These are phyloP conservation scores for Melanotaenia maccullochi DNA, from an alignment of 2,797 vertebrate genomes.

Conservation along the genomic window DNA sequence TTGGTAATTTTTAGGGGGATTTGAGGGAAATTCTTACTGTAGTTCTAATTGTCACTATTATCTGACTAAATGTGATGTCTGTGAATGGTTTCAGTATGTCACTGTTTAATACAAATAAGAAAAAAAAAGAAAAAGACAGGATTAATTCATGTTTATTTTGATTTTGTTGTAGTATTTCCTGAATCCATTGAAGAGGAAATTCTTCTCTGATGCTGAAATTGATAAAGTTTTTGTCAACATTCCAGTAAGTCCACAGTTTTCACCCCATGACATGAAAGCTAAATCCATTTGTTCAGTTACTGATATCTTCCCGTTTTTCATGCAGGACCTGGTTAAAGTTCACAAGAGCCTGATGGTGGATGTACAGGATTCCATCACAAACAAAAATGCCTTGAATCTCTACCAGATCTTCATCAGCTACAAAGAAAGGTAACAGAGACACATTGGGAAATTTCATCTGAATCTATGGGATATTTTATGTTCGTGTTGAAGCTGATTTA, in stretches of 20 bases:
- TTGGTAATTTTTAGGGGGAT: slow-evolving; percentile 1
- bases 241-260: slow-evolving; percentile 80
- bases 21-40: slow-evolving; percentile 38
- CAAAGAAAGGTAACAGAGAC: slow-evolving; percentile 89
- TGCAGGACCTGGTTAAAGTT: slow-evolving; percentile 90
- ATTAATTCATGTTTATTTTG: not conserved
- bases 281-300: not conserved
- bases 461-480: not conserved
- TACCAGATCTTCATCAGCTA: slow-evolving; percentile 93
- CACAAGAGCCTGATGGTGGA: slow-evolving; percentile 90
- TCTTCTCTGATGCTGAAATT: slow-evolving; percentile 87
- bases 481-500: not conserved
- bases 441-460: not conserved
- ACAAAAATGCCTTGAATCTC: slow-evolving; percentile 91
- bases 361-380: slow-evolving; percentile 90
- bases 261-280: not conserved
- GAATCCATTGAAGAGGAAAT: slow-evolving; percentile 89
- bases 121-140: not conserved
- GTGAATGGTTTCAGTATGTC: slow-evolving; percentile 20
- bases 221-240: slow-evolving; percentile 93
- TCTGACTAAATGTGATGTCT: not conserved
- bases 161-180: slow-evolving; percentile 87
- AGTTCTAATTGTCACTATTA: slow-evolving; percentile 2
- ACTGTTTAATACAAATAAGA: not conserved
- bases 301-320: slow-evolving; percentile 20